Evolutionary conservation across 2,888 invertebrate species (phyloP).

Genomic region (Dorcus parallelipipedus): DNA sequence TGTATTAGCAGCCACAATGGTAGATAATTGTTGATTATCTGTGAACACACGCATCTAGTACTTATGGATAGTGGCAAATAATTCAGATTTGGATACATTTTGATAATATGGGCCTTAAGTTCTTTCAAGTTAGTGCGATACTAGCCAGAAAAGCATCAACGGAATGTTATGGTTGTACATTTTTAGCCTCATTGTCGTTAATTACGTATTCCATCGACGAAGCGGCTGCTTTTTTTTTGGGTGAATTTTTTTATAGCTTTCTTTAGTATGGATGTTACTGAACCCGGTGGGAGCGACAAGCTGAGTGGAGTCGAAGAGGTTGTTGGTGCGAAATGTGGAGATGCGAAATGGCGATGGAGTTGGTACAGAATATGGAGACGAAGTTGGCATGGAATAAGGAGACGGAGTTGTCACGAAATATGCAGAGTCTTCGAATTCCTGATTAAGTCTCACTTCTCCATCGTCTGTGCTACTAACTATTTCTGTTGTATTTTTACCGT

Average conservation of each 20-base stretch:
- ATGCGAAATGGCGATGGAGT: not conserved
- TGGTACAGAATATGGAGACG: not conserved
- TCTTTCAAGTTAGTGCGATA: constrained; percentile 17
- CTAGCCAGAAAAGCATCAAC: constrained; percentile 23
- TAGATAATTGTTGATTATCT: not conserved
- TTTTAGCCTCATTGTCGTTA: not conserved
- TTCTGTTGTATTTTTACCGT: not conserved
- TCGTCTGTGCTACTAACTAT: not conserved
- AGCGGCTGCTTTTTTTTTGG: constrained; percentile 4
- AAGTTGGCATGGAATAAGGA: not conserved
- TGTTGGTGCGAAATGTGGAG: no score
- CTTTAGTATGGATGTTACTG: not conserved
- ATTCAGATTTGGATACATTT: constrained; percentile 20
- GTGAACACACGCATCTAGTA: constrained; percentile 15
- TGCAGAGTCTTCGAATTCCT: not conserved
- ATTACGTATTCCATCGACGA: constrained; percentile 14
- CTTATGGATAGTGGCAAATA: constrained; percentile 20
- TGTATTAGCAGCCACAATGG: not conserved
- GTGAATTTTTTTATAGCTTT: not conserved
- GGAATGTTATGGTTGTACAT: constrained; percentile 3
- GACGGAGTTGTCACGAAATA: not conserved
- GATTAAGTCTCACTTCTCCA: not conserved
- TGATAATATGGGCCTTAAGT: constrained; percentile 14
- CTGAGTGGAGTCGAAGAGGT: no score
- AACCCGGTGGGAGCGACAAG: no score